Base-by-base conservation (phyloP, 1,140 invertebrate genomes). In the Zaprionus taronus region DNA sequence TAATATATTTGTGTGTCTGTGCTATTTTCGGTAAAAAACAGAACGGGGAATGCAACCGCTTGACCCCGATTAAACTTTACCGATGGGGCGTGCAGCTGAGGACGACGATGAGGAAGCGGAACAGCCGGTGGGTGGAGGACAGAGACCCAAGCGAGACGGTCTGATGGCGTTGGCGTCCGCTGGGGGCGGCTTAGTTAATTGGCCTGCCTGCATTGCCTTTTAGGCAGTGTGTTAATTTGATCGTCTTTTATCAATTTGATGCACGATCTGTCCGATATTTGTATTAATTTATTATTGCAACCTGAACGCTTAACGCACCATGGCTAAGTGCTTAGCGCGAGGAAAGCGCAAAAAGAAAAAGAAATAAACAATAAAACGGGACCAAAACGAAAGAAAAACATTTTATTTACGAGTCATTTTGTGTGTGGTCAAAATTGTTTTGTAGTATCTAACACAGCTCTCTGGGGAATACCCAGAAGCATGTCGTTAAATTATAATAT, bases 41-140 rank as follows among this genome's bases (percentile, higher is more conserved):
- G 56, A 60, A 44, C 36, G 36, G 64, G 22, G 65, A 84, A 89
- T 79, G 85, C 79, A 89, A 90, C 74, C 84, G 84, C 79, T 84
- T 89, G 84, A 90, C 84, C 84, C 84, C 85, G 82, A 84, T 89
- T 90, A 81, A 85, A 85, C 82, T 58, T 68, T 26, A 60, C 75
- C 75, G 55, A 81, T 74, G 78, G 68, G 62, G 34, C 72, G 31
- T 28, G 66, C 56, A 49, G 38, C 49, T 55, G 22, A 17, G 7
- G 22, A 22, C 28, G 15, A 20, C 26, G 41, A 15, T 0, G 31
- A 9, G n/a, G 41, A 20, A 24, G n/a, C 26, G 7, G 15, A 5
- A 36, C 20, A 55, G 5, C 22, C 12, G 14, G 4, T 5, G 0
- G 41, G 14, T 31, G 11, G 44, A 15, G 24, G 56, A 22, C 14